phyloP scores from a whole-genome alignment of 2,888 invertebrate genomes.

The Caenorhabditis panamensis region DNA sequence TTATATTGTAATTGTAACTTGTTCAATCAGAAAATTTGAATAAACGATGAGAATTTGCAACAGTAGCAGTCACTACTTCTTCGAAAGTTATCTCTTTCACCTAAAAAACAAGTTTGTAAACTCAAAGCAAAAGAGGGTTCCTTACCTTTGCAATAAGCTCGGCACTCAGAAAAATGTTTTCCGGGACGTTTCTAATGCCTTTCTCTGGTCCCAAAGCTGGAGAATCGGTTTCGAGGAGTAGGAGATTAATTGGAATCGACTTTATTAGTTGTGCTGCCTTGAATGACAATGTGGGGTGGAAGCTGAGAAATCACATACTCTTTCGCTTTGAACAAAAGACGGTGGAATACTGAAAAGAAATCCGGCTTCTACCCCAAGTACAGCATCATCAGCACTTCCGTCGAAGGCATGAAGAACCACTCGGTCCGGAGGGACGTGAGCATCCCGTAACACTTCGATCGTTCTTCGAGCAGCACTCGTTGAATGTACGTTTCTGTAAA shows the following conservation, averaged over 20 bases:
- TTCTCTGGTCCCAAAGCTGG: constrained; percentile 82
- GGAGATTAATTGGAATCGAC: constrained; percentile 81
- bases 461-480: constrained; percentile 82
- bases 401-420: constrained; percentile 83
- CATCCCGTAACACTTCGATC: constrained; percentile 81
- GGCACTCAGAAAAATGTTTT: constrained; percentile 81
- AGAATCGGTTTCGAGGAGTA: constrained; percentile 83
- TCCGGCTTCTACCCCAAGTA: constrained; percentile 81
- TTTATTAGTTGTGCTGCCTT: constrained; percentile 68
- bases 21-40: constrained; percentile 25
- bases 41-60: constrained; percentile 79
- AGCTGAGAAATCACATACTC: constrained; percentile 40
- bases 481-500: constrained; percentile 83
- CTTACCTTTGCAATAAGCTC: constrained; percentile 81
- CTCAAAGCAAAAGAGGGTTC: no score
- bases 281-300: no score
- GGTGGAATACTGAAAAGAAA: constrained; percentile 83
- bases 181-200: constrained; percentile 81
- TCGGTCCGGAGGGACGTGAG: constrained; percentile 74
- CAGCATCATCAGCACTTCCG: constrained; percentile 82
- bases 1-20: no score
- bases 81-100: constrained; percentile 80
- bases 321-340: constrained; percentile 63
- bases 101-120: constrained; percentile 25
- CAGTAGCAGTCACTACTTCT: constrained; percentile 80